Base-by-base conservation (phyloP, 2,888 invertebrate species). In the Amiota mariae region DNA sequence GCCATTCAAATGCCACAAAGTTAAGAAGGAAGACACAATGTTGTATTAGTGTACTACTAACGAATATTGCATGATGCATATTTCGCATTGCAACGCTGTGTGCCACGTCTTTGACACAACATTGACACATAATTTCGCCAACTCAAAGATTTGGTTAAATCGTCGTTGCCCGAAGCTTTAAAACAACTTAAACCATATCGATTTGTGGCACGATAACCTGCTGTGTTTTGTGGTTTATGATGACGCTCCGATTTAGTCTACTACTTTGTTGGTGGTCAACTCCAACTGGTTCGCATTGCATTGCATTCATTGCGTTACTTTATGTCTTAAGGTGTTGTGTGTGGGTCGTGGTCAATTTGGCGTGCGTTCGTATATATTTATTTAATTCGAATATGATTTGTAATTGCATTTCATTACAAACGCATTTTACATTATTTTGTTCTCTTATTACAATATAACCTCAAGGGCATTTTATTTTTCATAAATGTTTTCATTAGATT, bases 361-460 rank as follows among this genome's bases (percentile, higher is more conserved):
- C 24, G 67, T 68, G 67, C 49, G 51, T 68, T 20, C 36, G 4
- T 36, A 36, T 36, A 36, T 36, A 36, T 36, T 36, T 36, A 36
- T 36, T 36, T 36, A 36, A 36, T 36, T 78, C 77, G 72, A 73
- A 73, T 84, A 79, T 84, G 81, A n/a, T 51, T 85, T 84, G 85
- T 83, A 83, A 83, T 85, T 83, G 83, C 83, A 83, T 83, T 85
- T 82, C 85, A 83, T 83, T 85, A 85, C 85, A 85, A 77, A 18
- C 11, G 13, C 54, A 54, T 15, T 66, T 66, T 48, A 48, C n/a
- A 51, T 8, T 51, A 77, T 59, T 48, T 49, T n/a, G n/a, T n/a
- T 1, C 76, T 78, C 76, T 83, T 81, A 75, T 72, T 71, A 79
- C 76, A 79, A 72, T 74, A 66, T 49, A 79, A 85, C 82, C 83